Evolutionary conservation across 1,140 invertebrate species (phyloP).

Genomic region (Gonioctena quinquepunctata): DNA sequence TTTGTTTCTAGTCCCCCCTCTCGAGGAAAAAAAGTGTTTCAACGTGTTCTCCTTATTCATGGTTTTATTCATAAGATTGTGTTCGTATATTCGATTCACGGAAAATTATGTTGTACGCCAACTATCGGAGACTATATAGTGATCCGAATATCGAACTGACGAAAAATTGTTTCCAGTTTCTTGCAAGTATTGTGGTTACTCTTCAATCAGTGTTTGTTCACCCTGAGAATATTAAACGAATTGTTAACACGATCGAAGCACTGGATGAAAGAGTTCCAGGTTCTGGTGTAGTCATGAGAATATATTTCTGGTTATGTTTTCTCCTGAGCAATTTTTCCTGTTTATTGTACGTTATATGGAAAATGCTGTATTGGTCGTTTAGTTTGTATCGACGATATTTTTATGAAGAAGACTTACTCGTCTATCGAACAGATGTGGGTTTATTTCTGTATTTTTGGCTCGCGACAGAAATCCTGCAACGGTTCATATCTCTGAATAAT

Average conservation of each 20-base stretch:
- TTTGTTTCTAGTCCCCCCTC: no score
- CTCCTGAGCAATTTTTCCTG: background rate
- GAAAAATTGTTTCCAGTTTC: background rate
- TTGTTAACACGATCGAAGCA: background rate
- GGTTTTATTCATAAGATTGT: no score
- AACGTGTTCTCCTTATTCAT: no score
- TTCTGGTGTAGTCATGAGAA: background rate
- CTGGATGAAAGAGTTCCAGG: background rate
- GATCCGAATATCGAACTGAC: background rate
- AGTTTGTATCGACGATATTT: background rate
- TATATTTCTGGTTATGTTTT: background rate
- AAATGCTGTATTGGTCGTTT: background rate
- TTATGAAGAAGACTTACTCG: background rate
- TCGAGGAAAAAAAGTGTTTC: no score
- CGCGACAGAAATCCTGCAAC: background rate
- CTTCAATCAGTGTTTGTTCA: background rate
- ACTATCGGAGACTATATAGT: background rate
- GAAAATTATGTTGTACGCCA: background rate
- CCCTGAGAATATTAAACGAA: background rate
- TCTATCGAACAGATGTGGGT: background rate
- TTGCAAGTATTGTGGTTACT: background rate
- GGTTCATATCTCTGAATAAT: background rate
- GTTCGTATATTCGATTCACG: background rate
- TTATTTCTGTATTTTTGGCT: background rate
- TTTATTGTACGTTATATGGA: background rate